phyloP scores from a whole-genome alignment of 2,888 invertebrate genomes.

The Mylabris sibirica region DNA sequence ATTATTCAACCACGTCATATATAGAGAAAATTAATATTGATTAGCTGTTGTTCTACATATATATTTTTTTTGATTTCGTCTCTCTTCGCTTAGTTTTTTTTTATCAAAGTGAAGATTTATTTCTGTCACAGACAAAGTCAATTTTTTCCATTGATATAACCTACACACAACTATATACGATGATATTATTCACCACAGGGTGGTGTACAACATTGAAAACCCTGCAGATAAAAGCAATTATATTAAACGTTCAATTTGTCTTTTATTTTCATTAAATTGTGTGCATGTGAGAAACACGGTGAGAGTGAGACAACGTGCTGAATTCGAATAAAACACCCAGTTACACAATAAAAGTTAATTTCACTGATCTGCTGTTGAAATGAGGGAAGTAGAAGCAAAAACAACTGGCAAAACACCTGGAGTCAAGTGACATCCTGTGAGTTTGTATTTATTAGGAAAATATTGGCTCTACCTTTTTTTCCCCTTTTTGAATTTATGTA shows the following conservation, averaged over 20 bases:
- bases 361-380: conserved; percentile 20
- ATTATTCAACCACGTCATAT: neutral
- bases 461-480: too few species aligned
- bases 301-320: neutral
- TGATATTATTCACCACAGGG: too few species aligned
- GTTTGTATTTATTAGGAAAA: conserved; percentile 12
- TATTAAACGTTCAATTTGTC: conserved; percentile 25
- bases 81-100: neutral
- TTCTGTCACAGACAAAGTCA: neutral
- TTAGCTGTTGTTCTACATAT: neutral
- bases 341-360: conserved; percentile 29
- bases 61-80: neutral
- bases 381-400: neutral
- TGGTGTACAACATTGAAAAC: neutral
- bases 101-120: neutral
- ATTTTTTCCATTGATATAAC: neutral
- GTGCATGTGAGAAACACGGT: conserved; percentile 20
- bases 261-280: conserved; percentile 32
- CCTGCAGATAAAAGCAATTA: conserved; percentile 22
- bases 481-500: neutral
- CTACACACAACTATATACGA: too few species aligned
- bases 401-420: conserved; percentile 22
- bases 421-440: conserved; percentile 20
- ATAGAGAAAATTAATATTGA: conserved; percentile 1
- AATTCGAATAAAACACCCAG: neutral